Evolutionary conservation across 2,113 vertebrate genomes (phyloP), one percentile per base, ranked within the genome.

Genomic region (Cettia cetti): DNA sequence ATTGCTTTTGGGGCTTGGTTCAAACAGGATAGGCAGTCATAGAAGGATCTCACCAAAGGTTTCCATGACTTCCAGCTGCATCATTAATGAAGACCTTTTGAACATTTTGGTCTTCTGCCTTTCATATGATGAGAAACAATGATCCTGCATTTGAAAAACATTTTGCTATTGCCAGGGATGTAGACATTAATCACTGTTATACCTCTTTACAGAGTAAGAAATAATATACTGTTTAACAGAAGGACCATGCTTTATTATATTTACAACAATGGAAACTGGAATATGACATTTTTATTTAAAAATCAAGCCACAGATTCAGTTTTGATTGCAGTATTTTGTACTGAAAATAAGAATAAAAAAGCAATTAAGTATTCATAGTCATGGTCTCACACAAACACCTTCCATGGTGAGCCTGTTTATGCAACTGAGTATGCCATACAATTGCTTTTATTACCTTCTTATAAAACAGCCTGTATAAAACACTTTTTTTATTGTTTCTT

Each of bases 401-500:
- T 96, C 94, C 95, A 89, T 95, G 90, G 93, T 96, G 95, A 96
- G 95, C 86, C 92, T 97, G 96, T 96, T 96, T 96, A 95, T 94
- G 93, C 93, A 94, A 96, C 86, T 77, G 79, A 83, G 28, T 86
- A 54, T 95, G 78, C 93, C 60, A 82, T 92, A 95, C 96, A 90
- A 94, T 94, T 96, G 95, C 90, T 96, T 82, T 94, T 89, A 95
- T 89, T 86, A 49, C 79, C 52, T 90, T 78, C 77, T 86, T 94
- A 92, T 95, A 94, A 95, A 96, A 96, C 93, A 97, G 96, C 92
- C 95, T 97, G 96, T 97, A 95, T 97, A 97, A 98, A 97, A 85
- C 95, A 82, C 95, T 94, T 92, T 97, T 97, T 96, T 95, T 13
- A 96, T 97, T 97, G 92, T 98, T 97, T 97, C 97, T 97, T 96